phyloP scores from a whole-genome alignment of 2,888 invertebrate species.

The Coelopa pilipes region DNA sequence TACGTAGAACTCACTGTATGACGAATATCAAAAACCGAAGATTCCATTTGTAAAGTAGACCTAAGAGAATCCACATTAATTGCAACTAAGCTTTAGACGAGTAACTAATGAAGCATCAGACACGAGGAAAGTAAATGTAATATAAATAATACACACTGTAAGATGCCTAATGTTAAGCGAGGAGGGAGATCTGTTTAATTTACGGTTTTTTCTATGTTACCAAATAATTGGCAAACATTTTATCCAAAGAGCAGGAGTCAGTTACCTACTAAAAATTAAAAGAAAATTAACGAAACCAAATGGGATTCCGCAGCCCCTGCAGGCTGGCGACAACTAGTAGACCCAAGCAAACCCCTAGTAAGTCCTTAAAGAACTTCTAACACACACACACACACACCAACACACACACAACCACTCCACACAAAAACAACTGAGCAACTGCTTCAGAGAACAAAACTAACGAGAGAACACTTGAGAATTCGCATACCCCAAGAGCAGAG shows the following conservation, averaged over 20 bases:
- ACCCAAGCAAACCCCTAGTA: slow-evolving; percentile 20
- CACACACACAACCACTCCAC: not conserved
- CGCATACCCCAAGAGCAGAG: no score
- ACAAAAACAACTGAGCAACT: not conserved
- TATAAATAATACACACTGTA: slow-evolving; percentile 31
- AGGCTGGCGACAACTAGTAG: slow-evolving; percentile 37
- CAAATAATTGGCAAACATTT: slow-evolving; percentile 58
- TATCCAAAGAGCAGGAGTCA: slow-evolving; percentile 65
- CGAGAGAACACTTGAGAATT: not conserved
- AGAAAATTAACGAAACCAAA: slow-evolving; percentile 43
- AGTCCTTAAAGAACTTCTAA: slow-evolving; percentile 1
- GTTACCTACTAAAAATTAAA: slow-evolving; percentile 62
- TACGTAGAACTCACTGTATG: slow-evolving; percentile 38
- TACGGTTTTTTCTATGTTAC: slow-evolving; percentile 49
- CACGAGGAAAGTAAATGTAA: not conserved
- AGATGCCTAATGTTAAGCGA: not conserved
- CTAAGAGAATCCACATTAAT: slow-evolving; percentile 11
- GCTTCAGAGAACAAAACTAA: not conserved
- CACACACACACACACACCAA: not conserved
- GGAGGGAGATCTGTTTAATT: slow-evolving; percentile 39
- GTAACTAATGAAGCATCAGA: no score
- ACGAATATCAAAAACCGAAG: slow-evolving; percentile 23
- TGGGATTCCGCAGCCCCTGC: slow-evolving; percentile 41
- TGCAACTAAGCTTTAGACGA: no score
- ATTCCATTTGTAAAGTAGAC: slow-evolving; percentile 29